Percentiles rank a stretch among this genome's conserved stretches.
Conservation (phyloP, 2,797 vertebrate species). For the Danio aesculapii region DNA sequence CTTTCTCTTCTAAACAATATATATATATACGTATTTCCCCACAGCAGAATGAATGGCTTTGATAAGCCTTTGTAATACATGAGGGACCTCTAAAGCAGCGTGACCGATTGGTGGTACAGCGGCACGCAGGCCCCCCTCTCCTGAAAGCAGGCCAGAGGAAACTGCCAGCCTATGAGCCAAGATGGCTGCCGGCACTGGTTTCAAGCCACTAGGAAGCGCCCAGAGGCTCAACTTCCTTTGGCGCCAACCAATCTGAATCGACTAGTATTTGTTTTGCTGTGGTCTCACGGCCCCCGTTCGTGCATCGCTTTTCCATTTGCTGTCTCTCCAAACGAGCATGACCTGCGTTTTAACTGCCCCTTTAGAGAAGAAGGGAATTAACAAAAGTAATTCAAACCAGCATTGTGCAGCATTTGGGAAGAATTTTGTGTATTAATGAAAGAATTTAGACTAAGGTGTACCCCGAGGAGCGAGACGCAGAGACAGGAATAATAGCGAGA, state of each 20-base stretch:
- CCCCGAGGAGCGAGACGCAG: slow-evolving; percentile 36
- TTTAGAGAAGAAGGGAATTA: slow-evolving; percentile 47
- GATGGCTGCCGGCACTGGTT: slow-evolving; percentile 47
- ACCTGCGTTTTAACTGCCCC: slow-evolving; percentile 22
- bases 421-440: slow-evolving; percentile 45
- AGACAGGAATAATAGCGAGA: slow-evolving; percentile 16
- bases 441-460: slow-evolving; percentile 40
- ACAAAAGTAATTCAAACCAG: slow-evolving; percentile 44
- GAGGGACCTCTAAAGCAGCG: slow-evolving; percentile 26
- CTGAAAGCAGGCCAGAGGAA: slow-evolving; percentile 43
- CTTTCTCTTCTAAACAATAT: slow-evolving; percentile 3
- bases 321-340: slow-evolving; percentile 46
- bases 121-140: slow-evolving; percentile 14
- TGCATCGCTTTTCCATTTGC: slow-evolving; percentile 36
- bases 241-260: slow-evolving; percentile 49
- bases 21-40: not conserved
- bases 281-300: slow-evolving; percentile 35
- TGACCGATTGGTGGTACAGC: slow-evolving; percentile 37
- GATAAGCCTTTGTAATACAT: slow-evolving; percentile 41
- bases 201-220: slow-evolving; percentile 46
- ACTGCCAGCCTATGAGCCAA: slow-evolving; percentile 49
- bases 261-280: slow-evolving; percentile 35
- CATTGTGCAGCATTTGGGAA: slow-evolving; percentile 26
- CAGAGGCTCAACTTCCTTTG: slow-evolving; percentile 44
- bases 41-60: slow-evolving; percentile 49